Base-by-base conservation (phyloP, 2,888 invertebrate genomes). In the Galeruca laticollis region DNA sequence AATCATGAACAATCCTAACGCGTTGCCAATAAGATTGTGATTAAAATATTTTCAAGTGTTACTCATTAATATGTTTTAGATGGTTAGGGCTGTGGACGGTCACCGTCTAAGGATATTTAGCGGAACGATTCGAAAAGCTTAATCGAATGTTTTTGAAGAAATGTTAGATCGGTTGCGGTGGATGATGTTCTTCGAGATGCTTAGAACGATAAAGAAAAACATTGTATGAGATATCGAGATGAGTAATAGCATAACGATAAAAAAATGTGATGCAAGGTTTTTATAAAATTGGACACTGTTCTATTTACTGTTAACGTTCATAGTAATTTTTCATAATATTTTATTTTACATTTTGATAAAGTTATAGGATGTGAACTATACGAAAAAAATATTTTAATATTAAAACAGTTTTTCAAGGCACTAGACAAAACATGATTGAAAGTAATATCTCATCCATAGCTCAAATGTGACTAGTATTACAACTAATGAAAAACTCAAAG, bases 1-100 rank as follows among this genome's bases (percentile, higher is more conserved):
- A 51, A 67, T 71, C 62, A 74, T 82, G 40, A 65, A 82, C 83
- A 79, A 77, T 82, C 83, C 77, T 72, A 77, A 69, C 71, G 75
- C 51, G 68, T 63, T 60, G 71, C 79, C 79, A 77, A 80, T 82
- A 75, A 82, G 82, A 84, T 81, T 82, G 83, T 82, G 84, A 82
- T 82, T 82, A 82, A 82, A 81, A 78, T 82, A 81, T 80, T 81
- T 81, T 76, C 78, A 77, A 79, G 81, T 79, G 77, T 77, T 77
- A 75, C 77, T 80, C 79, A 76, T 78, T 79, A 79, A 77, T 75
- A 78, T 75, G 73, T 71, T 68, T 73, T 70, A 71, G 76, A 70
- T 59, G 40, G 20, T 59, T 59, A 33, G 59, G n/a, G 43, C 8
- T 40, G 60, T 5, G 11, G 21, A 52, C 68, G 75, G 64, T 80